Percentiles rank a stretch among this genome's conserved stretches.
These are phyloP conservation scores for Lucifuga dentata DNA, from an alignment of 2,113 vertebrate genomes.

Conservation along the genomic window DNA sequence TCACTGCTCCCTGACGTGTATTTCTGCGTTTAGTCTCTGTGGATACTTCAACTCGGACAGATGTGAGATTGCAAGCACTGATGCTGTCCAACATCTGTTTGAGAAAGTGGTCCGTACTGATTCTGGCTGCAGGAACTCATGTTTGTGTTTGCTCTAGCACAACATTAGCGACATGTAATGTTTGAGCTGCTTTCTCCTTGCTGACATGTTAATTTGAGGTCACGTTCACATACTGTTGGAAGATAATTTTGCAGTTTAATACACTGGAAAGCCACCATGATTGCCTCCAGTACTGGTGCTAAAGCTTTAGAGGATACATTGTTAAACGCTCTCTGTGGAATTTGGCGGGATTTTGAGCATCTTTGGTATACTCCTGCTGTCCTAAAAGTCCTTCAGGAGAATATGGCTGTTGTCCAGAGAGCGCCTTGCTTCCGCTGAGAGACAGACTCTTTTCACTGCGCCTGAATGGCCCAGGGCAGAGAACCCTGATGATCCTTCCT, in stretches of 20 bases:
- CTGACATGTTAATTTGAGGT: slow-evolving; percentile 50
- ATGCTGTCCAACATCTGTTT: slow-evolving; percentile 61
- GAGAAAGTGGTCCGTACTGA: slow-evolving; percentile 40
- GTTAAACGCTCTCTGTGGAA: background rate
- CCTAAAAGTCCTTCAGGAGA: slow-evolving; percentile 48
- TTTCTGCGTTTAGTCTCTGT: slow-evolving; percentile 38
- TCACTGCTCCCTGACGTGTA: slow-evolving; percentile 7
- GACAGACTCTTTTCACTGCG: slow-evolving; percentile 65
- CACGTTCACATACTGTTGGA: slow-evolving; percentile 15
- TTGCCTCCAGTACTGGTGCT: background rate
- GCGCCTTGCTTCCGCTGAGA: slow-evolving; percentile 52
- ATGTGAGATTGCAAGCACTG: slow-evolving; percentile 30
- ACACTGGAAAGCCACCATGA: too few species aligned
- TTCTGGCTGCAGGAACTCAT: slow-evolving; percentile 44
- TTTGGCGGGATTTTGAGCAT: slow-evolving; percentile 24
- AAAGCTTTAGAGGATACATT: background rate
- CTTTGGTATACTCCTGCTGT: slow-evolving; percentile 21
- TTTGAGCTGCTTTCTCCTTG: slow-evolving; percentile 50
- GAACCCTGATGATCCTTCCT: slow-evolving; percentile 29
- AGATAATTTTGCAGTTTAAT: background rate
- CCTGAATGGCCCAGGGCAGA: slow-evolving; percentile 48
- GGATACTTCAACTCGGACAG: slow-evolving; percentile 43
- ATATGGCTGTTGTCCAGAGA: slow-evolving; percentile 70
- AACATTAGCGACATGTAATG: slow-evolving; percentile 43
- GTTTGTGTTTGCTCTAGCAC: slow-evolving; percentile 72